Conservation (phyloP, 2,888 invertebrate genomes). For the Ormia ochracea region DNA sequence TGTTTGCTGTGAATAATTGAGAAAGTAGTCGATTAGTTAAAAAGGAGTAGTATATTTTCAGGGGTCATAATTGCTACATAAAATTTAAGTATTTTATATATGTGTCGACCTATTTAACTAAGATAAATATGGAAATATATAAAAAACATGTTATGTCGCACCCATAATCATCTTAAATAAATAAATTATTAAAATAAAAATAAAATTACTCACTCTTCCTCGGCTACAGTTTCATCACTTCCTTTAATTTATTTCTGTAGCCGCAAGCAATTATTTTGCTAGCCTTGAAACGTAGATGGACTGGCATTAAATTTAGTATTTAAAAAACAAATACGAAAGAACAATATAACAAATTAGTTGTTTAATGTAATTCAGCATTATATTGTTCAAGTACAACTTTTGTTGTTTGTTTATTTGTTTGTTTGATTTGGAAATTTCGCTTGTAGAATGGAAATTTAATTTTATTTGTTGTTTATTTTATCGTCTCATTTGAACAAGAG, state of each 20-base stretch:
- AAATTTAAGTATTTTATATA: too few species aligned
- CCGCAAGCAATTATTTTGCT: too few species aligned
- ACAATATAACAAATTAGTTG: conserved; percentile 32
- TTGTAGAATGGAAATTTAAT: conserved; percentile 32
- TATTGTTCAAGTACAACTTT: conserved; percentile 12
- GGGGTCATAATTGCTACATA: too few species aligned
- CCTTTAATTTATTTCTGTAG: too few species aligned
- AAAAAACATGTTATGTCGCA: too few species aligned
- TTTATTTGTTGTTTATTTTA: conserved; percentile 22
- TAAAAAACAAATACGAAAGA: not conserved
- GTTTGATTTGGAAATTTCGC: not conserved
- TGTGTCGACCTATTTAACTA: too few species aligned
- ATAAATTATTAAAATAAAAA: too few species aligned
- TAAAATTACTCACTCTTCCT: too few species aligned
- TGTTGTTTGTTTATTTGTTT: not conserved
- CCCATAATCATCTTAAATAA: too few species aligned
- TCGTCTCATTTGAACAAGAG: not conserved
- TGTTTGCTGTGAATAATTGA: not conserved
- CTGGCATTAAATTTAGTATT: not conserved
- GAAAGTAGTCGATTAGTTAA: not conserved
- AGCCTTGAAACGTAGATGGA: too few species aligned
- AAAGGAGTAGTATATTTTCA: not conserved
- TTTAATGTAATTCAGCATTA: not conserved
- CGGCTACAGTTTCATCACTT: too few species aligned
- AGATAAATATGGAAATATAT: too few species aligned